Base-by-base conservation (phyloP, 2,888 invertebrate species). In the Rutpela maculata region DNA sequence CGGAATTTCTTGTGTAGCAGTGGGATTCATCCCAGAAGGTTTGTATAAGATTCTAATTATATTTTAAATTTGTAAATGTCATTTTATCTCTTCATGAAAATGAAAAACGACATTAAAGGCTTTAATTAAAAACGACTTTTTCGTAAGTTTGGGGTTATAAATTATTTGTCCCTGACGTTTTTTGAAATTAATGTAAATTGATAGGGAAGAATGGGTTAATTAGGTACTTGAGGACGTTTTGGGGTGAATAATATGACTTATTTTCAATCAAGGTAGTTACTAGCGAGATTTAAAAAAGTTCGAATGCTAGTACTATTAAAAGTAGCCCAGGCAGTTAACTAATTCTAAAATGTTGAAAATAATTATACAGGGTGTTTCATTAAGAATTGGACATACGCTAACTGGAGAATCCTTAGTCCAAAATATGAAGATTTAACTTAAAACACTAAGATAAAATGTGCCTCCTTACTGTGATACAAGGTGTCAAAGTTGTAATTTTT, bases 1-100 rank as follows among this genome's bases (percentile, higher is more conserved):
- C 83, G 94, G 92, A 9, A 62, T 90, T 9, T 90, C 93, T 72
- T 94, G 94, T 60, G 86, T 93, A 17, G 85, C 89, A 0, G 80
- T 84, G 22, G 82, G 81, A 70, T 81, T 83, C 22, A 77, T 82
- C 35, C 78, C 80, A 74, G 75, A 81, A 80, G 84, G 84, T 81
- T 63, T 62, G 77, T 74, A 63, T 80, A 70, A 73, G 76, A 74
- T 78, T 71, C 56, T 76, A 66, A 74, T 67, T 67, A 67, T 50
- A 50, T 22, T 50, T 67, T 67, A 56, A 67, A 67, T 67, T 67
- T 67, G 50, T 67, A 67, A 67, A 67, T 50, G 67, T 67, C 67
- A 67, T 67, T 67, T 55, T 26, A 55, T 55, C 55, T 67, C 19
- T 31, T 26, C 22, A 43, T 19, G 22, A 19, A 66, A 55, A 67